Evolutionary conservation across 2,888 invertebrate species (phyloP).

Genomic region (Muschampia plurimacula): DNA sequence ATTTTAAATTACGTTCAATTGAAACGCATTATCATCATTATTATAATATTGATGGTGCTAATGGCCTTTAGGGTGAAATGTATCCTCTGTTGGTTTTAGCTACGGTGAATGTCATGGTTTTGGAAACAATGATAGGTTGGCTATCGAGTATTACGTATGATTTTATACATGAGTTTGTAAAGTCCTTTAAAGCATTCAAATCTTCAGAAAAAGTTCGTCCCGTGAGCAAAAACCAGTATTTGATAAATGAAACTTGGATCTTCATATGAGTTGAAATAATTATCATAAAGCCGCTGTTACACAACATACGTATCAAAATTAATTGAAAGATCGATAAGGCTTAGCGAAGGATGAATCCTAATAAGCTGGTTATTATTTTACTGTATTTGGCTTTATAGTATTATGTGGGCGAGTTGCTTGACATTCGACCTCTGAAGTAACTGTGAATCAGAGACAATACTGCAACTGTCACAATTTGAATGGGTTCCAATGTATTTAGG

Average conservation of each 20-base stretch:
- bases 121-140: no score
- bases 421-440: conserved; percentile 25
- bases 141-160: no score
- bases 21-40: no score
- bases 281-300: background rate
- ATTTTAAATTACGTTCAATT: no score
- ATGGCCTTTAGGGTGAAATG: no score
- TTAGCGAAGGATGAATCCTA: conserved; percentile 12
- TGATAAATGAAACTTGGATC: background rate
- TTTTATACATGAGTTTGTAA: no score
- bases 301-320: conserved; percentile 19
- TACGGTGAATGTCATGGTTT: no score
- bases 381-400: conserved; percentile 19
- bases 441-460: conserved; percentile 25
- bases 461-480: conserved; percentile 20
- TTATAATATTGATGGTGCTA: no score
- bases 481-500: conserved; percentile 2
- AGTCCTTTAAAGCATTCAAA: no score
- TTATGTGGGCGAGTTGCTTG: conserved; percentile 18
- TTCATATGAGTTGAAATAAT: background rate
- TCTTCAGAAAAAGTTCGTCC: no score
- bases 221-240: background rate
- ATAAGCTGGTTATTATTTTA: conserved; percentile 20
- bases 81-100: no score
- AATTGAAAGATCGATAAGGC: conserved; percentile 12